Percentiles rank a stretch among this genome's conserved stretches.
These are phyloP conservation scores for Drosophila yakuba DNA, from an alignment of 1,140 invertebrate genomes.

Conservation along the genomic window DNA sequence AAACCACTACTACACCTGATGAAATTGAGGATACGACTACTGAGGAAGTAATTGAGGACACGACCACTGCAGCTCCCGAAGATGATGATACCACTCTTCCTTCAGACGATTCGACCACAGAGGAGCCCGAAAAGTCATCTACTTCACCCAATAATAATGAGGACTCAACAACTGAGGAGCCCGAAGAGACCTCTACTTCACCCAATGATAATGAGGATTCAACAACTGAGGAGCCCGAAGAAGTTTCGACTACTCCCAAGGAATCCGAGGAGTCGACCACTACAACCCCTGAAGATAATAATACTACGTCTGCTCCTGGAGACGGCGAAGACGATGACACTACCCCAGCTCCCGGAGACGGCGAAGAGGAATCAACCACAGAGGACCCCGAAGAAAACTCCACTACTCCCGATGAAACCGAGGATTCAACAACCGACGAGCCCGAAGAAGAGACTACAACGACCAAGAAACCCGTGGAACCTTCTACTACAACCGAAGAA, in stretches of 20 bases:
- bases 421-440: background rate
- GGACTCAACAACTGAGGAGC: background rate
- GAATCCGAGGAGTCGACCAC: conserved; percentile 3
- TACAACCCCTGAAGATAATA: background rate
- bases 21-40: conserved; percentile 7
- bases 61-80: background rate
- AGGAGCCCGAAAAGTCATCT: background rate
- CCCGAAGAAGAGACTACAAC: background rate
- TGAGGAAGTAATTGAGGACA: background rate
- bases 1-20: background rate
- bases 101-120: conserved; percentile 1
- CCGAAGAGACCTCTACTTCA: background rate
- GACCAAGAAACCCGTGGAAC: background rate
- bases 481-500: background rate
- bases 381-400: background rate
- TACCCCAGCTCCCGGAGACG: no score
- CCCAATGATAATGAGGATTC: background rate
- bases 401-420: no score
- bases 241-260: no score
- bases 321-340: no score
- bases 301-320: no score
- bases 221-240: background rate
- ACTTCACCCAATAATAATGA: background rate
- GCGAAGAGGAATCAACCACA: no score
- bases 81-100: no score